Base-by-base conservation (phyloP, 2,797 vertebrate species). In the Hafferia zeledoni region DNA sequence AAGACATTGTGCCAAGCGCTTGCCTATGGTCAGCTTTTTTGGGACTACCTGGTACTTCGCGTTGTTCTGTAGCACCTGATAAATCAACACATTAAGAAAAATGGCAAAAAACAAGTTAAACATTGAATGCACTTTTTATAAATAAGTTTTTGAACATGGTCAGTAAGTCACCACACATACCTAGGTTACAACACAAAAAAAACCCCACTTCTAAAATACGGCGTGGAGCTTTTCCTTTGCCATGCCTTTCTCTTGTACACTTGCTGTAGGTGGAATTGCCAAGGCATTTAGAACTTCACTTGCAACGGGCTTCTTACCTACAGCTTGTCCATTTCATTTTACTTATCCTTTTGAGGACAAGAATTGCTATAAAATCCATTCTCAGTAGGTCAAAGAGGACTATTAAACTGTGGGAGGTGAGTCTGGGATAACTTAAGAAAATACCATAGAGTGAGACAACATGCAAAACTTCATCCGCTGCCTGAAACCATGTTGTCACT, bases 1-100 rank as follows among this genome's bases (percentile, higher is more conserved):
- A 44, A 99, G 99, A 95, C 99, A 99, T 94, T 99, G 99, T 65
- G 99, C 99, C 64, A 99, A 96, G 72, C 99, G 98, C 94, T 99
- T 99, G 86, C 99, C 99, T 94, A 99, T 98, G 0, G 99, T 99
- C 97, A 99, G 96, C 97, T 99, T 99, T 95, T 99, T 99, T 5
- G 99, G 99, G 39, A 99, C 99, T 74, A 99, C 99, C 96, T 99
- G 99, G 97, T 99, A 99, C 96, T 99, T 99, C 3, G 99, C 99
- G 93, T 99, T 99, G 97, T 99, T 99, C 92, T 99, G 99, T 70
- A 99, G 98, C 80, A 99, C 99, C 99, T 99, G 96, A 19, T 31
- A 94, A 56, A 60, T 4, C 37, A 68, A 24, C n/a, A 84, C 60
- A 78, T 59, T 17, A 75, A 94, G 63, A 76, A 44, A 72, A 69